Percentiles rank a stretch among this genome's conserved stretches.
These are phyloP conservation scores for Spisula solida DNA, from an alignment of 2,888 invertebrate genomes.

Conservation along the genomic window DNA sequence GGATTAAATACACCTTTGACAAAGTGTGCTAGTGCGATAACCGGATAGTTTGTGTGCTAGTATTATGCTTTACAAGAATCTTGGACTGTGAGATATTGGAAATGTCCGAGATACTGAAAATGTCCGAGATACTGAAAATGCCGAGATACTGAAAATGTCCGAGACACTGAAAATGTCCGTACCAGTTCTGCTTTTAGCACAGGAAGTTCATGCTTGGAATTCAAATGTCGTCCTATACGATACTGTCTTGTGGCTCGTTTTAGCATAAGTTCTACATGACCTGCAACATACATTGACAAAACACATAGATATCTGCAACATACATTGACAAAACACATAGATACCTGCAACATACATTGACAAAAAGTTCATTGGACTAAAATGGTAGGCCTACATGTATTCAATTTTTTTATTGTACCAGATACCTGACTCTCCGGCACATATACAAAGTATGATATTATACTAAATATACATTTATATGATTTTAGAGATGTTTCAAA, in stretches of 20 bases:
- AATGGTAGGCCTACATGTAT: neutral
- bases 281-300: neutral
- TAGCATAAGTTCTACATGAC: constrained; percentile 33
- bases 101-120: neutral
- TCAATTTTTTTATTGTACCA: no score
- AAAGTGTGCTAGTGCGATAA: no score
- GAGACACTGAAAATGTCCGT: neutral
- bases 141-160: neutral
- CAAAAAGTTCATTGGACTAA: neutral
- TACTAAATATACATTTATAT: no score
- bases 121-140: no score
- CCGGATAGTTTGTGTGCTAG: no score
- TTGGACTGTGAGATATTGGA: no score
- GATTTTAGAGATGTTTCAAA: no score
- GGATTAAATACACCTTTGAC: no score
- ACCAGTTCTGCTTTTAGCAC: constrained; percentile 24
- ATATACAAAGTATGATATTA: no score
- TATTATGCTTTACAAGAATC: no score
- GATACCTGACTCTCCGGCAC: no score
- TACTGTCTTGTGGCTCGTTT: constrained; percentile 29
- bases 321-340: neutral
- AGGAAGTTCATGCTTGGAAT: constrained; percentile 23
- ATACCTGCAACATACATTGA: neutral
- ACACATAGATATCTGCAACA: no score
- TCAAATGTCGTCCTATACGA: neutral